Evolutionary conservation across 2,797 vertebrate genomes (phyloP), one percentile per base, ranked within the genome.

Genomic region (Semaprochilodus insignis): DNA sequence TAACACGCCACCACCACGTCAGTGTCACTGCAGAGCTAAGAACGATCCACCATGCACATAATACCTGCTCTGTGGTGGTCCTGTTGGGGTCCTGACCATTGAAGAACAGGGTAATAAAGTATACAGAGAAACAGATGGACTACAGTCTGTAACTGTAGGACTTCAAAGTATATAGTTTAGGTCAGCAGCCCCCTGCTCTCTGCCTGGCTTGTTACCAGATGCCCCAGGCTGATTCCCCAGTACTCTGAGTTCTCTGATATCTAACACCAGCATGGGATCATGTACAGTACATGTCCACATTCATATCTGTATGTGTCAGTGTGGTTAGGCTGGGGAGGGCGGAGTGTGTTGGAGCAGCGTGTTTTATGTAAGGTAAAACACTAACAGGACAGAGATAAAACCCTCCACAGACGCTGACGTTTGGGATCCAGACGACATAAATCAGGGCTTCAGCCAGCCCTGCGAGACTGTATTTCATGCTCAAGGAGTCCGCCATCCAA

Each of bases 381-480:
- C 77, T 83, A 83, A 80, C 70, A 75, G 73, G 76, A 83, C 44
- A 87, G 59, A 85, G 83, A 88, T 84, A 88, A 83, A 86, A 44
- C 44, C 51, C 75, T 63, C 73, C 71, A 76, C 81, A 90, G 91
- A 90, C 91, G 87, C 81, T 0, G 87, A 91, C 83, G 88, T 88
- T 85, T 84, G 82, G 87, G 84, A 80, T 77, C 88, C 89, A 85
- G 85, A 85, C 84, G 80, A 90, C 91, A 94, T 94, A 93, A 94
- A 94, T 95, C 93, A 93, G 91, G 65, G 87, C 88, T 92, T 88
- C 92, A 92, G 91, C 88, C 93, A 92, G 89, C 90, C 93, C 90
- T 88, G 87, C 86, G 88, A 92, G 91, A 88, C 84, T 86, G 90
- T 94, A 93, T 93, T 94, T 95, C 93, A 94, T 93, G 92, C 91